phyloP scores from a whole-genome alignment of 1,140 invertebrate species.

The Magallana ariakensis region DNA sequence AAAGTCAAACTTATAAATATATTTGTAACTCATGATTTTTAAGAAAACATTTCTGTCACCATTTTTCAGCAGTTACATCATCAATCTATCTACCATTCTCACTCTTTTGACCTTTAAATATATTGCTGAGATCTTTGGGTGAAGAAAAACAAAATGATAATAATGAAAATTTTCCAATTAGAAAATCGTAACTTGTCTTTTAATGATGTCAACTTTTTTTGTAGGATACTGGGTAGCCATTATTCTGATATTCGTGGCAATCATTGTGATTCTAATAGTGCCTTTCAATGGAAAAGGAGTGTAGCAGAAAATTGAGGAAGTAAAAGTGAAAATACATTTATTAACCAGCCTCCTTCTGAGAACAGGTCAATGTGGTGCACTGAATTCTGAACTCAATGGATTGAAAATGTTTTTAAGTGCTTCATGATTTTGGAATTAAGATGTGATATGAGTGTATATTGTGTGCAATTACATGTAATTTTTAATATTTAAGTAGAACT shows the following conservation, averaged over 20 bases:
- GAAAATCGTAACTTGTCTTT: no score
- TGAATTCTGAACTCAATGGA: background rate
- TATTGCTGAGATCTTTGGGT: no score
- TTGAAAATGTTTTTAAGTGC: background rate
- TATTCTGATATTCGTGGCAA: slow-evolving; percentile 79
- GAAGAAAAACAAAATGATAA: no score
- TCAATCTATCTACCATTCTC: no score
- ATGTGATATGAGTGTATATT: background rate
- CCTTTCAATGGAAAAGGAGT: slow-evolving; percentile 69
- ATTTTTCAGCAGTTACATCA: no score
- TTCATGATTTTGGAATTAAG: background rate
- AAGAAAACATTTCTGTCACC: no score
- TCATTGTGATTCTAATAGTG: slow-evolving; percentile 77
- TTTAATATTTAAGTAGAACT: no score
- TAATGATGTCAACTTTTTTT: slow-evolving; percentile 43
- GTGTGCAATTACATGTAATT: no score
- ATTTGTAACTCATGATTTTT: no score
- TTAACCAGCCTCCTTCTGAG: background rate
- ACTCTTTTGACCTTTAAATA: no score
- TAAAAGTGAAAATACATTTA: background rate
- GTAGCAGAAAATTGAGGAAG: background rate
- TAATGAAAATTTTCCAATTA: no score
- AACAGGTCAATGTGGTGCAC: background rate
- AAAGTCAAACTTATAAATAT: no score
- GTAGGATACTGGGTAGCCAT: slow-evolving; percentile 80